A percentile compares a stretch with the other conserved stretches of the same genome.
phyloP scores from a whole-genome alignment of 2,888 invertebrate genomes.

The Cataglyphis albicans region DNA sequence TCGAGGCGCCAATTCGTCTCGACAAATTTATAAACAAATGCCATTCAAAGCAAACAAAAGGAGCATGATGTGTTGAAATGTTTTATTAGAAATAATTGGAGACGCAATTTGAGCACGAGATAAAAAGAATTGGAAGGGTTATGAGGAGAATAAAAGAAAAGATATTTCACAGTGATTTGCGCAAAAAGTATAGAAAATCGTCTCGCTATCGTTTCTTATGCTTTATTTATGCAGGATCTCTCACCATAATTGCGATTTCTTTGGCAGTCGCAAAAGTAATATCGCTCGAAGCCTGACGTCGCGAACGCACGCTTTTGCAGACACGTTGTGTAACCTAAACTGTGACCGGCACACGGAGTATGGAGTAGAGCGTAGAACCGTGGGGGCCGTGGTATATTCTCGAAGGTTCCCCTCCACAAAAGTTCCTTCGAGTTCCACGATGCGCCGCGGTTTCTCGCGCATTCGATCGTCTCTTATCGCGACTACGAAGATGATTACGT shows the following conservation, averaged over 20 bases:
- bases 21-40: slow-evolving; percentile 46
- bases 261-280: slow-evolving; percentile 9
- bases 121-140: neutral
- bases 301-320: slow-evolving; percentile 66
- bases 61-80: neutral
- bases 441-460: neutral
- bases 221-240: slow-evolving; percentile 12
- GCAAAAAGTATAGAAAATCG: neutral
- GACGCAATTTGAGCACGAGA: neutral
- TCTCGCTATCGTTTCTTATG: neutral
- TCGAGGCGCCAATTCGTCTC: neutral
- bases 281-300: slow-evolving; percentile 63
- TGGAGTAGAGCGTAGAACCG: neutral
- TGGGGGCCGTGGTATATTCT: slow-evolving; percentile 54
- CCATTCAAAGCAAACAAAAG: neutral
- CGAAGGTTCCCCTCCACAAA: slow-evolving; percentile 64
- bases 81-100: neutral
- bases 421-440: slow-evolving; percentile 39
- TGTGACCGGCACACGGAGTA: slow-evolving; percentile 52
- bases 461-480: slow-evolving; percentile 56
- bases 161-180: neutral
- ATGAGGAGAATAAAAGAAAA: neutral
- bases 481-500: neutral
- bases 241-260: slow-evolving; percentile 66
- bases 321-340: slow-evolving; percentile 81